Evolutionary conservation across 1,140 invertebrate species (phyloP), one percentile per base, ranked within the genome.

Genomic region (Neotoxoptera formosana): DNA sequence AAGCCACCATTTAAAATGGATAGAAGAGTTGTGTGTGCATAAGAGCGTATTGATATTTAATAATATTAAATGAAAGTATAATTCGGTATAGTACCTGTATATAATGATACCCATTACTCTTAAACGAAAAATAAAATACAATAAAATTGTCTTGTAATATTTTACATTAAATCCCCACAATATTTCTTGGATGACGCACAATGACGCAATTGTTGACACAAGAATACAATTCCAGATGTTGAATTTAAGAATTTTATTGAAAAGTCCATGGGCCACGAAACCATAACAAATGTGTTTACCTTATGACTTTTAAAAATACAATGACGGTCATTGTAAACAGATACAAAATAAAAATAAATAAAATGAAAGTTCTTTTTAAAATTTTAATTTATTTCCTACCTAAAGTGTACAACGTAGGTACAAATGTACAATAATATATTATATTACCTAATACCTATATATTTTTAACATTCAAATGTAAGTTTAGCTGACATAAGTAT

Each of bases 191-290:
- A 76, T 30, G 30, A 76, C 60, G 14, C 14, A 76, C 60, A 76
- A n/a, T 76, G 1, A 76, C 14, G 11, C 60, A 17, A 76, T 76
- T 76, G 60, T 76, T 76, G 60, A 76, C n/a, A n/a, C 4, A n/a
- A 76, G 14, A 76, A 76, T 76, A 76, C 60, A 76, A 76, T 76
- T 76, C 14, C 60, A 76, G n/a, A 76, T 76, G 30, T n/a, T 34
- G 60, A 76, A 76, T 17, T 76, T 34, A 76, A 76, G n/a, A 76
- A 76, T 76, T 76, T 76, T 76, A 76, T 76, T 76, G 60, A n/a
- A 76, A 76, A 76, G n/a, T 76, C 60, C 25, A 67, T 8, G 60
- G n/a, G n/a, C 60, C 25, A 67, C 9, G 60, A 67, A n/a, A n/a
- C 60, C 60, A 76, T 76, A n/a, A 76, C 3, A n/a, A 76, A 76